These are phyloP conservation scores for Ceratoteleas bidentatus DNA, from an alignment of 1,140 invertebrate genomes.

Conservation along the genomic window DNA sequence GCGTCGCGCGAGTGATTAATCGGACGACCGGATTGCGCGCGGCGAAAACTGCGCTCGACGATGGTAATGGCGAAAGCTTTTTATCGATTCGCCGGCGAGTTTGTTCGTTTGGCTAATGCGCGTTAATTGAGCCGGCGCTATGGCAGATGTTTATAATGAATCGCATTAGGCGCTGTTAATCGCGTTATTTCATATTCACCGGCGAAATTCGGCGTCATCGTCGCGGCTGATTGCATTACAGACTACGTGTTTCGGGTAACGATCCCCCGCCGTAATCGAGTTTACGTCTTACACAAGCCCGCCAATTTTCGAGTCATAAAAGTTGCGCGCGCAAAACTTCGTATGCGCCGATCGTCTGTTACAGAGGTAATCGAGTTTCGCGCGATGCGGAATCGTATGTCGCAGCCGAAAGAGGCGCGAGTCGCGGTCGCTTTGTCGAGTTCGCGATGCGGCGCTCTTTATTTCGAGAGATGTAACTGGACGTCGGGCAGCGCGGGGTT, in stretches of 20 bases:
- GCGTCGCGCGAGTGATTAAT: too few relatives aligned
- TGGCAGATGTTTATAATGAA: conserved; percentile 23
- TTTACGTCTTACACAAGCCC: conserved; percentile 11
- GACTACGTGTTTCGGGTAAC: conserved; percentile 1
- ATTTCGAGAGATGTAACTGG: too few relatives aligned
- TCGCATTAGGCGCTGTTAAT: conserved; percentile 1
- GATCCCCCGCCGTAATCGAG: conserved; percentile 1
- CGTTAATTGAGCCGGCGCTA: not conserved
- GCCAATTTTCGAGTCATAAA: conserved; percentile 6
- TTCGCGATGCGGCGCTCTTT: too few relatives aligned
- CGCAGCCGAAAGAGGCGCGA: too few relatives aligned
- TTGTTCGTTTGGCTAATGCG: too few relatives aligned
- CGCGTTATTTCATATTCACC: conserved; percentile 6
- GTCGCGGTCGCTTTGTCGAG: too few relatives aligned
- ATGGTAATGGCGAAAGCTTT: too few relatives aligned
- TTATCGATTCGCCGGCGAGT: too few relatives aligned
- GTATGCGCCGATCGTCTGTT: not conserved
- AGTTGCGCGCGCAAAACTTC: not conserved
- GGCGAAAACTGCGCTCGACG: too few relatives aligned
- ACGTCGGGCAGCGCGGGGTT: too few relatives aligned
- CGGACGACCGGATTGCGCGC: too few relatives aligned
- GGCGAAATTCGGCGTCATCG: conserved; percentile 1
- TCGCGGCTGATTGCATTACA: conserved; percentile 10
- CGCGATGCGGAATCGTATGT: too few relatives aligned
- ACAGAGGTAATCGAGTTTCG: not conserved